Percentiles rank a stretch among this genome's conserved stretches.
These are phyloP conservation scores for Sarcophaga bullata DNA, from an alignment of 1,140 invertebrate genomes.

Conservation along the genomic window DNA sequence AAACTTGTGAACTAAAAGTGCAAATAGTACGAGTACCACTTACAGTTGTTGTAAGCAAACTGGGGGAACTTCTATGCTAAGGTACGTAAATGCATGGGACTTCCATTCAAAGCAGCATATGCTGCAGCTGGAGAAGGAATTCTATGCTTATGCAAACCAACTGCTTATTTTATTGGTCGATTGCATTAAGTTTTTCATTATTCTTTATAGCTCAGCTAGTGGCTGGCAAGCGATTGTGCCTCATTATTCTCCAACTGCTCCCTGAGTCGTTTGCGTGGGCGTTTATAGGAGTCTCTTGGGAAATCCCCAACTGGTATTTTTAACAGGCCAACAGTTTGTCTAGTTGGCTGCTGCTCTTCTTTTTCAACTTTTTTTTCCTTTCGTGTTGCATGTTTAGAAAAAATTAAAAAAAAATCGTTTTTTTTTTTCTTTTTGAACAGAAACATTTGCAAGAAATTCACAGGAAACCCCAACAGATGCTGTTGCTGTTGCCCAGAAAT, in stretches of 20 bases:
- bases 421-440: not conserved
- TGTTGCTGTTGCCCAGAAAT: not conserved
- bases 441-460: conserved; percentile 9
- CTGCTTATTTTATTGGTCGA: not conserved
- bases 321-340: conserved; percentile 45
- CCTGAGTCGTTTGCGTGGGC: conserved; percentile 37
- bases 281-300: conserved; percentile 45
- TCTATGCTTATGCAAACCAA: not conserved
- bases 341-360: conserved; percentile 25
- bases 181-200: too few relatives aligned
- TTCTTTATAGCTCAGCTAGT: not conserved
- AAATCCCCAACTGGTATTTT: conserved; percentile 50
- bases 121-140: not conserved
- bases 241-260: not conserved
- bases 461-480: conserved; percentile 24
- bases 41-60: not conserved
- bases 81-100: too few relatives aligned
- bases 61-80: too few relatives aligned
- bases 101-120: not conserved
- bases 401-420: not conserved
- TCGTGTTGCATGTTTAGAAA: conserved; percentile 13
- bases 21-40: not conserved
- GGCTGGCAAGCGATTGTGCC: not conserved
- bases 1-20: not conserved
- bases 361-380: not conserved